Evolutionary conservation across 2,113 vertebrate species (phyloP).

Genomic region (Fukomys damarensis): DNA sequence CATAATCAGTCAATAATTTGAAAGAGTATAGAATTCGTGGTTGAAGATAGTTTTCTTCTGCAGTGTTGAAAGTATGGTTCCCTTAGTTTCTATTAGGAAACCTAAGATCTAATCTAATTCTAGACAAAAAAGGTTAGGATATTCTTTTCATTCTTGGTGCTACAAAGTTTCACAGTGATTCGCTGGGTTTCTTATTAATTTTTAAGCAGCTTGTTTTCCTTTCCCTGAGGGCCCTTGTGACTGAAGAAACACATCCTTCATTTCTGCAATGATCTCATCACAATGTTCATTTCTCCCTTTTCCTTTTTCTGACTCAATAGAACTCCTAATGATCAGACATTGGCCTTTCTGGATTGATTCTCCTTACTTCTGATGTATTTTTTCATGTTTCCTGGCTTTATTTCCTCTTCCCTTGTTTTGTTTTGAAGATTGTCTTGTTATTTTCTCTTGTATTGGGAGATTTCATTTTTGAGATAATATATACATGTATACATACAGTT

Average conservation of each 20-base stretch:
- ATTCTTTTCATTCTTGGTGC: background rate
- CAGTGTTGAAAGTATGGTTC: background rate
- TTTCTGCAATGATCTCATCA: background rate
- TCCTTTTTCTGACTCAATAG: background rate
- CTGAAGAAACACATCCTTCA: background rate
- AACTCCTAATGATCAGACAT: background rate
- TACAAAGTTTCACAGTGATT: background rate
- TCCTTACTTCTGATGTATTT: background rate
- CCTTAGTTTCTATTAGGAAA: background rate
- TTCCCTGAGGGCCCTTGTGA: background rate
- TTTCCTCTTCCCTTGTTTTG: background rate
- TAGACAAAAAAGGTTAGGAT: background rate
- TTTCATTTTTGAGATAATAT: background rate
- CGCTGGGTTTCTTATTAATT: background rate
- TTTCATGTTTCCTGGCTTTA: background rate
- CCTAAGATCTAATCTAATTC: background rate
- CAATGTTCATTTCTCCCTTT: background rate
- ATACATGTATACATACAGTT: background rate
- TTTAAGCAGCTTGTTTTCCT: background rate
- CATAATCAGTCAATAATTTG: background rate
- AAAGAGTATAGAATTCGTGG: background rate
- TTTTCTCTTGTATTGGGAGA: background rate
- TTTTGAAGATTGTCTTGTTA: background rate
- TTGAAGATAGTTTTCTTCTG: slow-evolving; percentile 30
- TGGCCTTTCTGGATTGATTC: background rate